Conservation (phyloP, 2,113 vertebrate species). For the Zeus faber region DNA sequence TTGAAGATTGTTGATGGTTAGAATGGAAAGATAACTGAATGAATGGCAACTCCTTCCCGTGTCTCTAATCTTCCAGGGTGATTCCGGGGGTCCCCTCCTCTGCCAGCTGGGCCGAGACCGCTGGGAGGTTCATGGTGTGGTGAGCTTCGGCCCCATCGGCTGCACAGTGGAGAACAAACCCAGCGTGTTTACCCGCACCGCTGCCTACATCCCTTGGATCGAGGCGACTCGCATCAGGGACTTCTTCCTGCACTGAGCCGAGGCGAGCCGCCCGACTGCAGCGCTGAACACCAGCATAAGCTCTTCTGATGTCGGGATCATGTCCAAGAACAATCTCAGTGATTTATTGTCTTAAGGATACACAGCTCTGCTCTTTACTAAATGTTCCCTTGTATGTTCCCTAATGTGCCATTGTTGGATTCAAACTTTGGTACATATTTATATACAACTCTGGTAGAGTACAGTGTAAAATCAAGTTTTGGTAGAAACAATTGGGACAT, state of each 20-base stretch:
- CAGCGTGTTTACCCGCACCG: slow-evolving; percentile 82
- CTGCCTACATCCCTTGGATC: slow-evolving; percentile 81
- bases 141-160: slow-evolving; percentile 83
- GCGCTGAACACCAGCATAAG: slow-evolving; percentile 10
- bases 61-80: slow-evolving; percentile 73
- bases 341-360: neutral
- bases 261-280: neutral
- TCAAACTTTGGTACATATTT: too few relatives aligned
- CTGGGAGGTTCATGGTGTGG: slow-evolving; percentile 86
- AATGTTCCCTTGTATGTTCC: too few relatives aligned
- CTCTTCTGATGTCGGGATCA: slow-evolving; percentile 5
- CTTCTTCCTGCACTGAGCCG: slow-evolving; percentile 77
- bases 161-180: slow-evolving; percentile 85
- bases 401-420: too few relatives aligned
- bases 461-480: too few relatives aligned
- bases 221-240: slow-evolving; percentile 82
- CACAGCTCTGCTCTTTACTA: neutral
- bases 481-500: too few relatives aligned
- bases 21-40: too few relatives aligned
- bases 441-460: too few relatives aligned
- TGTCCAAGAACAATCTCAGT: neutral
- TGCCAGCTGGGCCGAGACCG: slow-evolving; percentile 74
- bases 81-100: slow-evolving; percentile 80
- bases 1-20: too few relatives aligned
- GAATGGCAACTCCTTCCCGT: too few relatives aligned